A percentile compares a stretch with the other conserved stretches of the same genome.
These are phyloP conservation scores for Podarcis raffonei DNA, from an alignment of 2,113 vertebrate genomes.

Conservation along the genomic window DNA sequence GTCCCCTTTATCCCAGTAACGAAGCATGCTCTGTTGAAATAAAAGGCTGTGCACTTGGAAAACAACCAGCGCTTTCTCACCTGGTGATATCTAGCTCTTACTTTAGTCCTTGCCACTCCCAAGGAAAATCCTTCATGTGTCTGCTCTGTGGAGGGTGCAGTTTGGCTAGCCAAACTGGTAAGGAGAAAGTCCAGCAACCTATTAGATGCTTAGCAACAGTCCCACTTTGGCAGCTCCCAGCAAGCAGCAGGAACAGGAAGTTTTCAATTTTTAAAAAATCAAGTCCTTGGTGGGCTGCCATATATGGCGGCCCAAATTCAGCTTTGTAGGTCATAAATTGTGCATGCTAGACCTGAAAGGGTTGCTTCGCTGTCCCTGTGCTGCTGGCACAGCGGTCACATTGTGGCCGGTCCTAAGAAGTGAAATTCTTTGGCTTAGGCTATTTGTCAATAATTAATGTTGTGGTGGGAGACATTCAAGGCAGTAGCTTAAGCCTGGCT, in stretches of 20 bases:
- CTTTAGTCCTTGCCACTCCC: background rate
- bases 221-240: background rate
- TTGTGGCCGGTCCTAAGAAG: background rate
- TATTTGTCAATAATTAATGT: slow-evolving; percentile 10
- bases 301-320: background rate
- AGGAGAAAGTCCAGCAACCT: background rate
- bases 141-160: background rate
- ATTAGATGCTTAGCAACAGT: background rate
- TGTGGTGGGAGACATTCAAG: background rate
- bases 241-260: background rate
- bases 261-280: background rate
- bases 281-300: background rate
- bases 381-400: background rate
- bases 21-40: slow-evolving; percentile 3
- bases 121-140: background rate
- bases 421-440: background rate
- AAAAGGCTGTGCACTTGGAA: background rate
- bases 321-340: background rate
- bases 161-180: background rate
- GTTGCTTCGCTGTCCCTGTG: background rate
- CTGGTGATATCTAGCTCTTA: background rate
- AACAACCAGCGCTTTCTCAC: background rate
- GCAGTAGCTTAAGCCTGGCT: background rate
- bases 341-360: background rate
- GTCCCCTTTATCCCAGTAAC: slow-evolving; percentile 8